Evolutionary conservation across 2,888 invertebrate species (phyloP).

Genomic region (Agrotis clavis): DNA sequence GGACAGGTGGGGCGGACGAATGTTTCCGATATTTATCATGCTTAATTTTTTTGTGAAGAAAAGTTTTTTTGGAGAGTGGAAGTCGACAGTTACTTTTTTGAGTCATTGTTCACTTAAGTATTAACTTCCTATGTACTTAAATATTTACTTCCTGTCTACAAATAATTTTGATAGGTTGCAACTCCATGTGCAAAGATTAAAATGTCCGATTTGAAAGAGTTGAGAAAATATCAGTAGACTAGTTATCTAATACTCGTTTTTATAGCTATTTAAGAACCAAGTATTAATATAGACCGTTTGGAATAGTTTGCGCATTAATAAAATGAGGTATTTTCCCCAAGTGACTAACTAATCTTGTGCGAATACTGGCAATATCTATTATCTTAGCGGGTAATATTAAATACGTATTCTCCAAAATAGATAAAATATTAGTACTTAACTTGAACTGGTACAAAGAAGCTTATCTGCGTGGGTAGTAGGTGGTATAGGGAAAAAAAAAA

Average conservation of each 20-base stretch:
- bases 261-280: not conserved
- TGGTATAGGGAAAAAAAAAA: too few species aligned
- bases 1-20: constrained; percentile 67
- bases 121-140: not conserved
- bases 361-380: constrained; percentile 10
- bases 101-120: not conserved
- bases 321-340: constrained; percentile 36
- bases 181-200: too few species aligned
- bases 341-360: constrained; percentile 23
- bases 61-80: not conserved
- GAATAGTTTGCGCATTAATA: constrained; percentile 10
- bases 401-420: not conserved
- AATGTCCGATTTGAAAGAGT: too few species aligned
- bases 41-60: constrained; percentile 15
- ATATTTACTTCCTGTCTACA: not conserved
- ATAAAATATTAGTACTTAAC: not conserved
- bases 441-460: not conserved
- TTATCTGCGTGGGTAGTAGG: too few species aligned
- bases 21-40: constrained; percentile 45
- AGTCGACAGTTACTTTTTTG: constrained; percentile 8
- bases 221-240: not conserved
- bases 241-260: not conserved
- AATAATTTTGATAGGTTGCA: too few species aligned
- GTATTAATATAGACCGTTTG: not conserved
- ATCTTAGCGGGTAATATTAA: constrained; percentile 4